These are phyloP conservation scores for Anguilla megastoma DNA, from an alignment of 2,797 vertebrate species.

Conservation along the genomic window DNA sequence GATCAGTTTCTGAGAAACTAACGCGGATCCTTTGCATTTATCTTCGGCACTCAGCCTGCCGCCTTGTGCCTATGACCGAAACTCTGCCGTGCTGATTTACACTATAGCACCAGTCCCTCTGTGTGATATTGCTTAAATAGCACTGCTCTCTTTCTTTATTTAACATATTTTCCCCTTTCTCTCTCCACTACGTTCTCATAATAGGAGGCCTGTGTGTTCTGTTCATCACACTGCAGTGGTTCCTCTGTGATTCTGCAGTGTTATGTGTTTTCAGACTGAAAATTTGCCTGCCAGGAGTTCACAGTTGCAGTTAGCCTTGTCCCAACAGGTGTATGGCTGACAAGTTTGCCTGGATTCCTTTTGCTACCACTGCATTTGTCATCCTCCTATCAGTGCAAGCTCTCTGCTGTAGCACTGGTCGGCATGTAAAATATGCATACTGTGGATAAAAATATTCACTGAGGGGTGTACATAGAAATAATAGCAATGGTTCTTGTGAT, in stretches of 20 bases:
- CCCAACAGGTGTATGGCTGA: background rate
- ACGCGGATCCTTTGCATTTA: too few relatives aligned
- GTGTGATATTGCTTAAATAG: background rate
- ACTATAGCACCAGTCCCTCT: background rate
- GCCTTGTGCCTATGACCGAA: too few relatives aligned
- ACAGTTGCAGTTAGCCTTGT: conserved; percentile 2
- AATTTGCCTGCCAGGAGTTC: too few relatives aligned
- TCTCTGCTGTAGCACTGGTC: background rate
- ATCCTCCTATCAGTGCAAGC: too few relatives aligned
- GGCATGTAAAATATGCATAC: background rate
- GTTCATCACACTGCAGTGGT: background rate
- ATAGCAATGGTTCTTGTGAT: background rate
- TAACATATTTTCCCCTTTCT: background rate
- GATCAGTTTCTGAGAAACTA: background rate
- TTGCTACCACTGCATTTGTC: background rate
- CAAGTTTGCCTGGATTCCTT: background rate
- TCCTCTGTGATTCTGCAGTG: background rate
- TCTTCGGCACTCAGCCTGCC: too few relatives aligned
- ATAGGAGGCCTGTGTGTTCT: background rate
- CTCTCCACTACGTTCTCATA: background rate
- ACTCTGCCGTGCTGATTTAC: background rate
- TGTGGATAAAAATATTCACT: background rate
- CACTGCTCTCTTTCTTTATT: background rate
- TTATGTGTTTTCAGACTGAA: background rate
- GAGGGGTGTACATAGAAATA: background rate